Evolutionary conservation across 2,797 vertebrate genomes (phyloP).

Genomic region (Micrastur ruficollis): DNA sequence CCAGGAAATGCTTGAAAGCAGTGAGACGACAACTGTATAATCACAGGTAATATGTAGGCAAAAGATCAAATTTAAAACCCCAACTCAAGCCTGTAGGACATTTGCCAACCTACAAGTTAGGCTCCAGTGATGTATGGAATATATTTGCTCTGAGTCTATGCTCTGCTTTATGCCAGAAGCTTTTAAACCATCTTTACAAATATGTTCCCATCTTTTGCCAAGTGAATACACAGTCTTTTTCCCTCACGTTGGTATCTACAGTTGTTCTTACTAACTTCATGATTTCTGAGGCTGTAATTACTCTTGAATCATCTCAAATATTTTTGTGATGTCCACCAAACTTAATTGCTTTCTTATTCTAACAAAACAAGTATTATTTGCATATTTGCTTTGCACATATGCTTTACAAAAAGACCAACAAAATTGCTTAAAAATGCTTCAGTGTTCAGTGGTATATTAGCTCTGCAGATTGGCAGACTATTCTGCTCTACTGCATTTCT

Average conservation of each 20-base stretch:
- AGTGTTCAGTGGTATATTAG: not conserved
- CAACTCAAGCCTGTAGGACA: not conserved
- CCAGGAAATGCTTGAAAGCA: not conserved
- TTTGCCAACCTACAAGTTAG: constrained; percentile 37
- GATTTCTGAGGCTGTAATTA: not conserved
- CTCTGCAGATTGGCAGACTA: not conserved
- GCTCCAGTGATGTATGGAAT: constrained; percentile 52
- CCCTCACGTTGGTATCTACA: constrained; percentile 51
- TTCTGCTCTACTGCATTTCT: not conserved
- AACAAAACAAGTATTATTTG: not conserved
- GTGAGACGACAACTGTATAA: not conserved
- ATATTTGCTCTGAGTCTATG: constrained; percentile 47
- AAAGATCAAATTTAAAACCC: not conserved
- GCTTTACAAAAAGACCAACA: not conserved
- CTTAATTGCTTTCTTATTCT: not conserved
- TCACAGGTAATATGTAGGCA: not conserved
- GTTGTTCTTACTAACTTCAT: not conserved
- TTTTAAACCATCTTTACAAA: constrained; percentile 61
- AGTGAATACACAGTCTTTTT: constrained; percentile 37
- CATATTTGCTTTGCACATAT: not conserved
- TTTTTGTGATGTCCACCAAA: not conserved
- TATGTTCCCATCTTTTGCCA: constrained; percentile 64
- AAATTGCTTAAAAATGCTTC: not conserved
- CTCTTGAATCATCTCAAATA: not conserved
- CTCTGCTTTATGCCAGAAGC: constrained; percentile 27